Evolutionary conservation across 2,888 invertebrate species (phyloP).

Genomic region (Rhodophaea formosa): DNA sequence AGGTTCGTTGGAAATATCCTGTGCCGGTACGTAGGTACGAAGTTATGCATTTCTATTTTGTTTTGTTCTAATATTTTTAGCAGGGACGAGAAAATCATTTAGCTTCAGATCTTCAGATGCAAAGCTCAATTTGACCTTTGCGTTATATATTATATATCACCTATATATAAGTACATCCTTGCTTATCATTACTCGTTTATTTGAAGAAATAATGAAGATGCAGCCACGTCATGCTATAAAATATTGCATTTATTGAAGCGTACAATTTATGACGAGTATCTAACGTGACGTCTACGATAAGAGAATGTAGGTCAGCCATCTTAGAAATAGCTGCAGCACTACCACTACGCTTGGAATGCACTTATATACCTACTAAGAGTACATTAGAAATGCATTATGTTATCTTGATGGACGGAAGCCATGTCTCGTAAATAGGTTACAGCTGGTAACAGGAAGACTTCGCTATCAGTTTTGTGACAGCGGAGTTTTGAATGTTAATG

Average conservation of each 20-base stretch:
- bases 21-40: too few species aligned
- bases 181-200: too few species aligned
- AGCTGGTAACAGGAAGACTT: slow-evolving; percentile 10
- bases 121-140: neutral
- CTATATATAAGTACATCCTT: neutral
- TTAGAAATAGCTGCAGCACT: neutral
- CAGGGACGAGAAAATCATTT: too few species aligned
- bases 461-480: slow-evolving; percentile 3
- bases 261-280: slow-evolving; percentile 8
- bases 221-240: neutral
- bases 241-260: neutral
- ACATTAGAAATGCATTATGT: slow-evolving; percentile 20
- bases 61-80: too few species aligned
- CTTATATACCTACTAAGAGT: slow-evolving; percentile 25
- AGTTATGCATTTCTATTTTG: too few species aligned
- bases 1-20: too few species aligned
- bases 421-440: slow-evolving; percentile 26
- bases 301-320: slow-evolving; percentile 11
- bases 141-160: neutral
- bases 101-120: too few species aligned
- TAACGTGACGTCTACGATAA: slow-evolving; percentile 8
- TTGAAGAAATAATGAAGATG: slow-evolving; percentile 2
- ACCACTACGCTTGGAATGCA: slow-evolving; percentile 5
- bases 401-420: slow-evolving; percentile 34
- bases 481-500: neutral